Conservation (phyloP, 2,888 invertebrate genomes). For the Listrodromus nycthemerus region DNA sequence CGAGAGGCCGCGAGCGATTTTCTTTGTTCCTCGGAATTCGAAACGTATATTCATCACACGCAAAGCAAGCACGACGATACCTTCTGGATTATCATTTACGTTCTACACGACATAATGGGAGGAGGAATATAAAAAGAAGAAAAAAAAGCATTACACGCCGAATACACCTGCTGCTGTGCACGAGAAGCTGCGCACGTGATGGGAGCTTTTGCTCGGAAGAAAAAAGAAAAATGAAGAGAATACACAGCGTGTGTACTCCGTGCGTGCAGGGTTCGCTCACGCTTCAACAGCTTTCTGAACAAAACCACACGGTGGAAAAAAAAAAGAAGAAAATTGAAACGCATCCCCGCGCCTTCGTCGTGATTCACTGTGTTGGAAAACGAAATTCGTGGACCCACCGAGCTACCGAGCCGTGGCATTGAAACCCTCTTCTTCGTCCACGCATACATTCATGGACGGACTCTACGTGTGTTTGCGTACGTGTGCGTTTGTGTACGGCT, state of each 20-base stretch:
- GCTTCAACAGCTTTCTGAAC: slow-evolving; percentile 56
- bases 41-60: slow-evolving; percentile 45
- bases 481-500: not conserved
- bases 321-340: slow-evolving; percentile 54
- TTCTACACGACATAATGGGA: not conserved
- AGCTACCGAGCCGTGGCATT: slow-evolving; percentile 69
- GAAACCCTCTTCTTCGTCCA: slow-evolving; percentile 56
- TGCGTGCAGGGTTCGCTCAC: slow-evolving; percentile 45
- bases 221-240: not conserved
- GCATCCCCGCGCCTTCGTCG: slow-evolving; percentile 51
- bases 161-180: slow-evolving; percentile 15
- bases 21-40: slow-evolving; percentile 59
- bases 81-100: slow-evolving; percentile 19
- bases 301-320: slow-evolving; percentile 48
- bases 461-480: not conserved
- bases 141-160: slow-evolving; percentile 3
- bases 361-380: slow-evolving; percentile 52
- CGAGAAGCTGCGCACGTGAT: slow-evolving; percentile 29
- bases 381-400: slow-evolving; percentile 67
- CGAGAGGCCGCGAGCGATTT: slow-evolving; percentile 24
- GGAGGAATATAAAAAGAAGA: not conserved
- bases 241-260: not conserved
- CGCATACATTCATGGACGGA: not conserved
- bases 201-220: not conserved
- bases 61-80: slow-evolving; percentile 54